Evolutionary conservation across 2,113 vertebrate species (phyloP), one percentile per base, ranked within the genome.

Genomic region (Chionomys nivalis): DNA sequence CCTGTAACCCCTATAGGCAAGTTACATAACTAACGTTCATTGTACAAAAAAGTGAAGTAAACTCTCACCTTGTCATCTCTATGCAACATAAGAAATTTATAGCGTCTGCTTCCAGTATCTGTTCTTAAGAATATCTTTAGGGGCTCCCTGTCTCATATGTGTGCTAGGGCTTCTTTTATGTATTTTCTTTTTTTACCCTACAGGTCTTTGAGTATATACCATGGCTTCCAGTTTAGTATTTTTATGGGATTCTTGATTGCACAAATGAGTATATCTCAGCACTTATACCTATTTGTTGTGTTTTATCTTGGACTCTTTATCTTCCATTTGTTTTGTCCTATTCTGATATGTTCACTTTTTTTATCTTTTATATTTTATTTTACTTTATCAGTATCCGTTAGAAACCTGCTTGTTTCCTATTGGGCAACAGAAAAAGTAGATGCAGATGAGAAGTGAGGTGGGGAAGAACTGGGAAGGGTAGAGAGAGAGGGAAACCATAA

Each of bases 1-100:
- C 2, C 1, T 65, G 5, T 0, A n/a, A 0, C 36, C 7, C 70
- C 19, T 7, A 21, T 21, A 58, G 58, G 6, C 19, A 6, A 65
- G 3, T 79, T 68, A 75, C 70, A 17, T 14, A 90, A 23, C 28
- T 17, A 73, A 28, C 79, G 13, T 3, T 76, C 55, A 13, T 73
- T 85, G 33, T 58, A 10, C 16, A 93, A 91, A 93, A 28, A 85
- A 23, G 14, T 36, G n/a, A 81, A 85, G 61, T 58, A 66, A 94
- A 61, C 8, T 77, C 77, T 31, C 12, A 44, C 89, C 16, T 14
- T 49, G 19, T 73, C 28, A 17, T 76, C 42, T 72, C 31, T 42
- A 58, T 68, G 4, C 28, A 55, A 16, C 21, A 19, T 47, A 4
- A 65, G 39, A 73, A 6, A 33, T 11, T 39, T 6, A 33, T 1